Conservation (phyloP, 2,113 vertebrate species). For the Chloroceryle aenea region DNA sequence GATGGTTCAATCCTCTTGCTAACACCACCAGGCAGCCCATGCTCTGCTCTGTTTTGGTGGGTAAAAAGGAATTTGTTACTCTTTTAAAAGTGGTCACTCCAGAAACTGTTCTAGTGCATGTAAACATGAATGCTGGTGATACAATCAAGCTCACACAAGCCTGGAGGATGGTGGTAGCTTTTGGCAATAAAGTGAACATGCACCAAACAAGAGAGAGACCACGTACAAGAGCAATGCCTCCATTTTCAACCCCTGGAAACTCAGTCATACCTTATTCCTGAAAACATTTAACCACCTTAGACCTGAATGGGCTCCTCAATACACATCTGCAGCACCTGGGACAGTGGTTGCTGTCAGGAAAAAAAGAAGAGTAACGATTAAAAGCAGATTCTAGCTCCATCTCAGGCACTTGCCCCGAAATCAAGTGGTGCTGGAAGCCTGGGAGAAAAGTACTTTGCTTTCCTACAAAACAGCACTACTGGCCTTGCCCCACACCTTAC, state of each 20-base stretch:
- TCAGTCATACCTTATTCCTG: neutral
- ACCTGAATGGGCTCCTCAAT: neutral
- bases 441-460: neutral
- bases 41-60: neutral
- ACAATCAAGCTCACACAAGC: neutral
- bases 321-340: neutral
- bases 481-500: neutral
- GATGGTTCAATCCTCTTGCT: neutral
- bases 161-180: neutral
- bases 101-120: neutral
- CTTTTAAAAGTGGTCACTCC: neutral
- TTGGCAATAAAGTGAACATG: neutral
- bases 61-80: neutral
- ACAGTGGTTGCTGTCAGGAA: neutral
- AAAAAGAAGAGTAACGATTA: neutral
- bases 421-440: accelerated
- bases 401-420: neutral
- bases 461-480: neutral
- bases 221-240: accelerated
- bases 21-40: neutral
- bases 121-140: neutral
- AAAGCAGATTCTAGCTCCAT: neutral
- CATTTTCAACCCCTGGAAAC: neutral
- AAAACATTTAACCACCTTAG: neutral
- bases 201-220: neutral